A percentile compares a stretch with the other conserved stretches of the same genome.
phyloP scores from a whole-genome alignment of 2,113 vertebrate species.

The Taurulus bubalis region DNA sequence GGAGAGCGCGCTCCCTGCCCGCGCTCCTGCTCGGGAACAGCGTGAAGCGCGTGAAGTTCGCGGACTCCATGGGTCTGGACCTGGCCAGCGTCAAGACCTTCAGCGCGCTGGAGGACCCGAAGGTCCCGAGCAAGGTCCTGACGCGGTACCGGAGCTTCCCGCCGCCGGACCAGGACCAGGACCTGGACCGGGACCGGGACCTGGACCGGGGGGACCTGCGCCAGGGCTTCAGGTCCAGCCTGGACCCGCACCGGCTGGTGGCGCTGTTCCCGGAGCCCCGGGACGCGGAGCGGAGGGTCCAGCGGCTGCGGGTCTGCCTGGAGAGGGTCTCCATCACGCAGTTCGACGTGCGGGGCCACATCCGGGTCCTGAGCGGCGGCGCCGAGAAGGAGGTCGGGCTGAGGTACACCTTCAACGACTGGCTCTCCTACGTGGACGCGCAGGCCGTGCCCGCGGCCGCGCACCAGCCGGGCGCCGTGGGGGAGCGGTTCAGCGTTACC shows the following conservation, averaged over 20 bases:
- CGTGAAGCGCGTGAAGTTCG: slow-evolving; percentile 93
- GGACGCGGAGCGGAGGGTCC: slow-evolving; percentile 71
- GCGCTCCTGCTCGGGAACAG: slow-evolving; percentile 64
- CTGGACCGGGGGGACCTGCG: slow-evolving; percentile 63
- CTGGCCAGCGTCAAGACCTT: slow-evolving; percentile 92
- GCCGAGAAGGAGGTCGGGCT: slow-evolving; percentile 81
- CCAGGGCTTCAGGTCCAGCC: slow-evolving; percentile 46
- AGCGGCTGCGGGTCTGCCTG: slow-evolving; percentile 81
- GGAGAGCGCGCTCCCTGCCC: slow-evolving; percentile 80
- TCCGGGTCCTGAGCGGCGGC: slow-evolving; percentile 61
- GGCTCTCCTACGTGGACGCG: slow-evolving; percentile 88
- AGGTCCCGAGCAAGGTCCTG: slow-evolving; percentile 85
- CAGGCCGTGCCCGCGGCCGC: slow-evolving; percentile 69
- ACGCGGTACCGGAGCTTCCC: slow-evolving; percentile 83
- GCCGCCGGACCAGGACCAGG: slow-evolving; percentile 56
- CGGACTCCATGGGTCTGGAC: slow-evolving; percentile 88
- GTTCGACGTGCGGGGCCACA: slow-evolving; percentile 83
- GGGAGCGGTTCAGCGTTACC: slow-evolving; percentile 84
- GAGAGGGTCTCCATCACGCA: slow-evolving; percentile 76
- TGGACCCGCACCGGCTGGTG: slow-evolving; percentile 56
- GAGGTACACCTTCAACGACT: slow-evolving; percentile 91
- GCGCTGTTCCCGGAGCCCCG: slow-evolving; percentile 70
- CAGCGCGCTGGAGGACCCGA: slow-evolving; percentile 88
- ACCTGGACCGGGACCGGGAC: slow-evolving; percentile 66
- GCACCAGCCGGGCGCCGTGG: slow-evolving; percentile 7